Percentiles rank a stretch among this genome's conserved stretches.
Conservation (phyloP, 2,113 vertebrate genomes). For the Rhynchopsitta pachyrhyncha region DNA sequence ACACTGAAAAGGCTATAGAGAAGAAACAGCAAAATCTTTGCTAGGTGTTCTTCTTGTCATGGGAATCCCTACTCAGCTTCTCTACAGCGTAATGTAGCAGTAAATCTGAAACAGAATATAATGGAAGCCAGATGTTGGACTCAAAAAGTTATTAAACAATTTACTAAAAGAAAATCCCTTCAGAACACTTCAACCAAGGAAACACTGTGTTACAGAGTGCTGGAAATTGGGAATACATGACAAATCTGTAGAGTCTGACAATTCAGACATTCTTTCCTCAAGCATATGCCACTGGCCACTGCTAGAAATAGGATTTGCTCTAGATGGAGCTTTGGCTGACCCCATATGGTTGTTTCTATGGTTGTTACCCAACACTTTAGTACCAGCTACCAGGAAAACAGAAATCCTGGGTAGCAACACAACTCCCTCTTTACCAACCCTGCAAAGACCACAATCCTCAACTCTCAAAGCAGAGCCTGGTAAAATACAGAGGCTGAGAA, state of each 20-base stretch:
- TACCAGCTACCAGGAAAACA: not conserved
- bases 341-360: not conserved
- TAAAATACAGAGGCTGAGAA: not conserved
- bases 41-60: not conserved
- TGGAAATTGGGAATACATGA: not conserved
- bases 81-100: not conserved
- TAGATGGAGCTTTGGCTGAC: not conserved
- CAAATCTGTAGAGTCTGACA: not conserved
- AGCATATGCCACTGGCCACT: not conserved
- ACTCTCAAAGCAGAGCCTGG: not conserved
- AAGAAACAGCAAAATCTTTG: not conserved
- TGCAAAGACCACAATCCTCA: not conserved
- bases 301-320: not conserved
- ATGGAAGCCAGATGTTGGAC: not conserved
- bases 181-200: not conserved
- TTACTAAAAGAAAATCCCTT: not conserved
- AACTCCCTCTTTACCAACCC: not conserved
- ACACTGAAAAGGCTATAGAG: not conserved
- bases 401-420: not conserved
- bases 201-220: not conserved
- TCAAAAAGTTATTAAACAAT: not conserved
- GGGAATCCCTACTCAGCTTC: not conserved
- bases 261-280: not conserved
- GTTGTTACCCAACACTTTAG: not conserved
- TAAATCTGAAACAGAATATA: not conserved